phyloP scores from a whole-genome alignment of 1,140 invertebrate genomes.

The Oryctes rhinoceros region DNA sequence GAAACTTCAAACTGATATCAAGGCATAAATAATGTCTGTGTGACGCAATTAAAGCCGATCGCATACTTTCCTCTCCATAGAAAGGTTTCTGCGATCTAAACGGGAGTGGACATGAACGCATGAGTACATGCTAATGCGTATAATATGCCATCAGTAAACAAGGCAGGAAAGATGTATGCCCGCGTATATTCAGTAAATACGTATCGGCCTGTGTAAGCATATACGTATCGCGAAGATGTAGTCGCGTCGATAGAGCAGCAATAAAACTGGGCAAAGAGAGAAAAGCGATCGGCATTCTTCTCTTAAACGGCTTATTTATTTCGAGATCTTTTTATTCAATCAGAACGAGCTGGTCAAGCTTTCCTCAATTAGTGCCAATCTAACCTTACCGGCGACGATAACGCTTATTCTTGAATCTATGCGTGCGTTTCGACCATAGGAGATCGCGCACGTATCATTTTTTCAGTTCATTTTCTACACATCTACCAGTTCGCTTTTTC shows the following conservation, averaged over 20 bases:
- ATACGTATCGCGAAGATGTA: background rate
- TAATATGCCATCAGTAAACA: background rate
- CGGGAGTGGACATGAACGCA: background rate
- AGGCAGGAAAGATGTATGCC: background rate
- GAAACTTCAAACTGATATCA: background rate
- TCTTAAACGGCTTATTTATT: slow-evolving; percentile 18
- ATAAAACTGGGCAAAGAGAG: background rate
- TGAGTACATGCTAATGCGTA: background rate
- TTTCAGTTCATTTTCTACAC: background rate
- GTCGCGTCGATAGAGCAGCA: too few relatives aligned
- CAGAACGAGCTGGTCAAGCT: slow-evolving; percentile 12
- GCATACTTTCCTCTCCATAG: background rate
- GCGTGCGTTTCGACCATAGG: background rate
- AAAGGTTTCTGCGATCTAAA: background rate
- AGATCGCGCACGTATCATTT: background rate
- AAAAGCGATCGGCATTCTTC: background rate
- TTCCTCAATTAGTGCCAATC: slow-evolving; percentile 14
- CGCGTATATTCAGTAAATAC: background rate
- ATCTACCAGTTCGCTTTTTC: background rate
- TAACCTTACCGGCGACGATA: background rate
- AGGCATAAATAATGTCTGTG: background rate
- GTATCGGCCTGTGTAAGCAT: background rate
- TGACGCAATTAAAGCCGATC: background rate
- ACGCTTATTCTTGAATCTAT: slow-evolving; percentile 3
- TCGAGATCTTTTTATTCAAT: slow-evolving; percentile 22